phyloP scores from a whole-genome alignment of 1,140 invertebrate genomes.

The Drosophila pseudoobscura region DNA sequence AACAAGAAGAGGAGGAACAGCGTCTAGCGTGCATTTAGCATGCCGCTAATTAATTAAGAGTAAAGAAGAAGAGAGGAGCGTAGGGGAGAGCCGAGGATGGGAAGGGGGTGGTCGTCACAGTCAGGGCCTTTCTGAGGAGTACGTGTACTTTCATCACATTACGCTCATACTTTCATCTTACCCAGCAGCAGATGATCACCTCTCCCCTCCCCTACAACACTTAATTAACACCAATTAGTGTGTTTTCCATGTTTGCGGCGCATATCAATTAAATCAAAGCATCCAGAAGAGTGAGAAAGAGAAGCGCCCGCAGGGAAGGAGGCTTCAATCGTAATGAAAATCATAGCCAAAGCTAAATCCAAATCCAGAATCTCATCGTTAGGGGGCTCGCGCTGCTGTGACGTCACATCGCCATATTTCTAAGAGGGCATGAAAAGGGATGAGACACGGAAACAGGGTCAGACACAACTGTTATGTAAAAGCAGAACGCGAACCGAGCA shows the following conservation, averaged over 20 bases:
- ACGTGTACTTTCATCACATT: slow-evolving; percentile 4
- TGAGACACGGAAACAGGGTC: neutral
- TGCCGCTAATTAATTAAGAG: slow-evolving; percentile 68
- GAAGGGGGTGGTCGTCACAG: neutral
- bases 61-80: neutral
- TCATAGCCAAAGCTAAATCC: slow-evolving; percentile 30
- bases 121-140: no score
- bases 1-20: no score
- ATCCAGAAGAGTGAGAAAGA: neutral
- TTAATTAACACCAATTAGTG: slow-evolving; percentile 61
- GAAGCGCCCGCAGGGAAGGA: no score
- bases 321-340: neutral
- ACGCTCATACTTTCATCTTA: neutral
- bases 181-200: no score
- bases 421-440: neutral
- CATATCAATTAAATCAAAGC: slow-evolving; percentile 65
- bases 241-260: slow-evolving; percentile 41
- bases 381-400: slow-evolving; percentile 38
- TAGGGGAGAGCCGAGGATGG: neutral
- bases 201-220: neutral
- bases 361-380: neutral
- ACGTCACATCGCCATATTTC: slow-evolving; percentile 47
- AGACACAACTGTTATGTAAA: slow-evolving; percentile 55
- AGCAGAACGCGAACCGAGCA: slow-evolving; percentile 22
- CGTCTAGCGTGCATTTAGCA: slow-evolving; percentile 68